A percentile compares a stretch with the other conserved stretches of the same genome.
These are phyloP conservation scores for Clivina fossor DNA, from an alignment of 2,888 invertebrate genomes.

Conservation along the genomic window DNA sequence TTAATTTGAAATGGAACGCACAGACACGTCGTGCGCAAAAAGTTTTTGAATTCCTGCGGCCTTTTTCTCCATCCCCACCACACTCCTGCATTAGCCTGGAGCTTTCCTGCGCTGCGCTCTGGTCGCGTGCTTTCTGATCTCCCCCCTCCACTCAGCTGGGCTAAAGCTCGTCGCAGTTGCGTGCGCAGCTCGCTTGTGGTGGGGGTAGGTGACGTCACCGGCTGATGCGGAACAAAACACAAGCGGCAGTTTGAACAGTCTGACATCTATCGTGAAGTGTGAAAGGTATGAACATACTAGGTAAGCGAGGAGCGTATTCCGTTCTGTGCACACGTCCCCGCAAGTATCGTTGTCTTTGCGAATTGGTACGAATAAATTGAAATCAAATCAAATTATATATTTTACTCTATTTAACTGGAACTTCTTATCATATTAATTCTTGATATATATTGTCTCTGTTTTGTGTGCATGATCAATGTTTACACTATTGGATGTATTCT, in stretches of 20 bases:
- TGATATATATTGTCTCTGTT: conserved; percentile 15
- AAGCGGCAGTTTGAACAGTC: conserved; percentile 50
- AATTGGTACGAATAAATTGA: conserved; percentile 33
- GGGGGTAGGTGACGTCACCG: conserved; percentile 52
- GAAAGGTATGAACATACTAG: conserved; percentile 56
- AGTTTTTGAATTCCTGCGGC: conserved; percentile 25
- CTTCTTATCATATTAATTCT: conserved; percentile 10
- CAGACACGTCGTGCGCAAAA: conserved; percentile 21
- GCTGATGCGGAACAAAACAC: conserved; percentile 55
- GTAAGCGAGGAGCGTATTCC: conserved; percentile 48
- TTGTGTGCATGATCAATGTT: conserved; percentile 27
- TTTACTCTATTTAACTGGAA: conserved; percentile 15
- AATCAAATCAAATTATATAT: conserved; percentile 28
- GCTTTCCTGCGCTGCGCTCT: background rate
- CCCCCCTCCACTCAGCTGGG: conserved; percentile 37
- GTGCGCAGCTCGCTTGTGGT: conserved; percentile 25
- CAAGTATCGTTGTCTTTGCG: conserved; percentile 25
- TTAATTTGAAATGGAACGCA: conserved; percentile 24
- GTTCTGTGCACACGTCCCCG: conserved; percentile 31
- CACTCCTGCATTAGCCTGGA: background rate
- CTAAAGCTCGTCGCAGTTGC: conserved; percentile 34
- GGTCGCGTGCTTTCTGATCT: background rate
- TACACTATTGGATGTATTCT: too few species aligned
- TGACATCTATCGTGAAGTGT: conserved; percentile 54
- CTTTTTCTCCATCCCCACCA: background rate